These are phyloP conservation scores for Macroglossus sobrinus DNA, from an alignment of 2,113 vertebrate genomes.

Conservation along the genomic window DNA sequence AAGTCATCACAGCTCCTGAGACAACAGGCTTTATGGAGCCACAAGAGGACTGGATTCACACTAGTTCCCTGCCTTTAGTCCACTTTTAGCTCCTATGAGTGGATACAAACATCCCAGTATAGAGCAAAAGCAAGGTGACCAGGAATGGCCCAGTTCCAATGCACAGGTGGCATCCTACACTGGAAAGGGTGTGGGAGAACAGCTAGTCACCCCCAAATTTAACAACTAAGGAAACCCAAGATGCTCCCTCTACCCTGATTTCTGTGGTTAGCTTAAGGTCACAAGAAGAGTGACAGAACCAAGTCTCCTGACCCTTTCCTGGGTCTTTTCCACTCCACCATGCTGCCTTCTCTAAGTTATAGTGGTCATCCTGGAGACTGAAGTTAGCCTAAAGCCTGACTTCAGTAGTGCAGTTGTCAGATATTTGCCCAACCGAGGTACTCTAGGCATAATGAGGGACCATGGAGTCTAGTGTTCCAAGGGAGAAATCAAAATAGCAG, in stretches of 20 bases:
- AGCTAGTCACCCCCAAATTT: background rate
- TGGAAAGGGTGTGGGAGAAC: background rate
- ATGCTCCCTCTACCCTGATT: background rate
- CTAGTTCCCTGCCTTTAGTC: background rate
- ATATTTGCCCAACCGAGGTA: background rate
- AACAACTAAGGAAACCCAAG: background rate
- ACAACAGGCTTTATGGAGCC: background rate
- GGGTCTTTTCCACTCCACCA: background rate
- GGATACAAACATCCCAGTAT: background rate
- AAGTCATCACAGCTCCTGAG: background rate
- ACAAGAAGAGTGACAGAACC: background rate
- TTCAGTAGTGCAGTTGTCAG: background rate
- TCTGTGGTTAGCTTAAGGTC: background rate
- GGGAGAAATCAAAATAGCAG: slow-evolving; percentile 23
- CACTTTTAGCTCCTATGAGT: background rate
- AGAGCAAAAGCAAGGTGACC: background rate
- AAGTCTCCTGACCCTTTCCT: background rate
- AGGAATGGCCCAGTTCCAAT: background rate
- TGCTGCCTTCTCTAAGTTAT: background rate
- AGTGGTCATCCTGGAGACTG: background rate
- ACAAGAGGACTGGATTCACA: background rate
- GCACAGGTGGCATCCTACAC: background rate
- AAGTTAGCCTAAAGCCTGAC: background rate
- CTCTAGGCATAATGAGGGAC: background rate
- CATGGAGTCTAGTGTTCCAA: background rate